Conservation (phyloP, 2,113 vertebrate species). For the Callocephalon fimbriatum region DNA sequence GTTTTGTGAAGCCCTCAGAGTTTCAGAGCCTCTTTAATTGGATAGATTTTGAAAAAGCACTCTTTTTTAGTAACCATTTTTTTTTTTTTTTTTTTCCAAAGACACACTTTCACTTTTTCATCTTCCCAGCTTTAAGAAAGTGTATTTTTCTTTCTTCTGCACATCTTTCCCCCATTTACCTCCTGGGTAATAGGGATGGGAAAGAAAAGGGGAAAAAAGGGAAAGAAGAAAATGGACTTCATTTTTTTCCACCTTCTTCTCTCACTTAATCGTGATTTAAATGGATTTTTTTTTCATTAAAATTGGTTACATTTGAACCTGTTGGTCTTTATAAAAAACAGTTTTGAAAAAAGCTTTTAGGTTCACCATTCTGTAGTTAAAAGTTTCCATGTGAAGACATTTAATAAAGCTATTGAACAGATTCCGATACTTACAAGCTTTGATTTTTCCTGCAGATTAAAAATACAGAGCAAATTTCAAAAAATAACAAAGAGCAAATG, state of each 20-base stretch:
- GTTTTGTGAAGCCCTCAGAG: background rate
- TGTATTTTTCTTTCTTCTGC: background rate
- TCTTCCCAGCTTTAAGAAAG: background rate
- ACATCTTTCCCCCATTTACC: background rate
- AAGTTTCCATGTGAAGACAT: background rate
- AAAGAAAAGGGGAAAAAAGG: background rate
- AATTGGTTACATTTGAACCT: background rate
- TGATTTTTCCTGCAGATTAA: conserved; percentile 79
- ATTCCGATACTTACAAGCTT: background rate
- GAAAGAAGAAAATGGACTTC: background rate
- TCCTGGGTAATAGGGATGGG: background rate
- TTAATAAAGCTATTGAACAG: background rate
- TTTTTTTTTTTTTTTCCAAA: background rate
- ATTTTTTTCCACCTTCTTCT: background rate
- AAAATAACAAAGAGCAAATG: conserved; percentile 83
- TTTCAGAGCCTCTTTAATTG: background rate
- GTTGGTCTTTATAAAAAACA: background rate
- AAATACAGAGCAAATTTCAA: conserved; percentile 81
- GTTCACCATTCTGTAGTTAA: background rate
- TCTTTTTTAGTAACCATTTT: background rate
- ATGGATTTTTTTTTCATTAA: background rate
- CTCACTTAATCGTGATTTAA: conserved; percentile 7
- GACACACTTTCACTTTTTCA: background rate
- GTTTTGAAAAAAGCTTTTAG: background rate
- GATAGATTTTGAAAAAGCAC: background rate